phyloP scores from a whole-genome alignment of 2,797 vertebrate genomes.

The Mus spretus region DNA sequence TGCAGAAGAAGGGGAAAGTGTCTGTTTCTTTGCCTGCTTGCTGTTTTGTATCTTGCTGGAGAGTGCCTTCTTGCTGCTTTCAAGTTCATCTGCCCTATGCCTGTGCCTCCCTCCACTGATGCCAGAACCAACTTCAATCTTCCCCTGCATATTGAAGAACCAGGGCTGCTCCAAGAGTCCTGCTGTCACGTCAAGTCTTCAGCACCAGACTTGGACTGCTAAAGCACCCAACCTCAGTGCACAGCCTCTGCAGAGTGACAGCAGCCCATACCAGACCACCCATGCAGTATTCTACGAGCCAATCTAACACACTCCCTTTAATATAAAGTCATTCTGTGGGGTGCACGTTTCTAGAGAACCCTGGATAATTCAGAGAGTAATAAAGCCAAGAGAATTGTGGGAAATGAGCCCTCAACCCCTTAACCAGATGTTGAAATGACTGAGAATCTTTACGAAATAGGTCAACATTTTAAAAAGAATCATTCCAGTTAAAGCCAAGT shows the following conservation, averaged over 20 bases:
- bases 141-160: neutral
- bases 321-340: neutral
- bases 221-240: neutral
- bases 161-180: neutral
- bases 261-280: neutral
- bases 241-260: too few relatives aligned
- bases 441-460: neutral
- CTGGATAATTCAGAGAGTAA: neutral
- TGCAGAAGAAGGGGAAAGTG: too few relatives aligned
- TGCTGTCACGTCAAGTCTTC: neutral
- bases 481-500: neutral
- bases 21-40: neutral
- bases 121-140: neutral
- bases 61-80: neutral
- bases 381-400: neutral
- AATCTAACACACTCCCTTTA: neutral
- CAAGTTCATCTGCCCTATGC: neutral
- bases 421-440: constrained; percentile 3
- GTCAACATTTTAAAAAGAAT: neutral
- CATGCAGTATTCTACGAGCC: neutral
- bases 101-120: too few relatives aligned
- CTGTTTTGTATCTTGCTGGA: too few relatives aligned
- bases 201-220: neutral
- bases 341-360: neutral
- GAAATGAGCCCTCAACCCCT: constrained; percentile 2